phyloP scores from a whole-genome alignment of 2,888 invertebrate genomes.

The Dolomedes plantarius region DNA sequence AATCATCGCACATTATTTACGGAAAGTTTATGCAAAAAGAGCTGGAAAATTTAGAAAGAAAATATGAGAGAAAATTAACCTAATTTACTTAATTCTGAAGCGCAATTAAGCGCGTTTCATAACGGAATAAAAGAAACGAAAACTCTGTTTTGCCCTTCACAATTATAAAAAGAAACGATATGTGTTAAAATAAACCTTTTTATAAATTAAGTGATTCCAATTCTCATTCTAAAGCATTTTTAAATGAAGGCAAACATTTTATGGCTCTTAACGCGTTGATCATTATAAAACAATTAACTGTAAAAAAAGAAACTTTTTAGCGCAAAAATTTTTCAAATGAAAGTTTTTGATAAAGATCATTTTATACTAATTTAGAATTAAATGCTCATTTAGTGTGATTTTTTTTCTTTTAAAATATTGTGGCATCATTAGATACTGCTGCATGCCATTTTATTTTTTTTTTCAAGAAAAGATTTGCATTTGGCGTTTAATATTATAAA shows the following conservation, averaged over 20 bases:
- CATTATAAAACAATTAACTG: slow-evolving; percentile 3
- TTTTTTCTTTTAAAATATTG: neutral
- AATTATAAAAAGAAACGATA: neutral
- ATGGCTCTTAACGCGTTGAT: neutral
- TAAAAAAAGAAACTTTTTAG: neutral
- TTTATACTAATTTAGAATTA: neutral
- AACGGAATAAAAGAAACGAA: too few species aligned
- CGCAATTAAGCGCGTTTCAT: neutral
- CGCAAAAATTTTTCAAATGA: neutral
- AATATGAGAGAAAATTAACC: neutral
- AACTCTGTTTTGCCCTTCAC: too few species aligned
- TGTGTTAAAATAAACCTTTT: neutral
- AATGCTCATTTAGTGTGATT: neutral
- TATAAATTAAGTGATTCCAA: neutral
- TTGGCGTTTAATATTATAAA: too few species aligned
- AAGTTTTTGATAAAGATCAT: neutral
- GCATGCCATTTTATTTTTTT: too few species aligned
- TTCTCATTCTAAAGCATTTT: neutral
- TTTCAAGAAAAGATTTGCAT: too few species aligned
- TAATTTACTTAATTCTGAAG: neutral
- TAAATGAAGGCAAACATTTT: neutral
- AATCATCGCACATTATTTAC: too few species aligned
- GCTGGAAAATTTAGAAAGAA: neutral
- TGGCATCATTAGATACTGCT: neutral
- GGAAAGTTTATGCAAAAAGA: neutral